Evolutionary conservation across 2,113 vertebrate species (phyloP).

Genomic region (Turdus rufiventris): DNA sequence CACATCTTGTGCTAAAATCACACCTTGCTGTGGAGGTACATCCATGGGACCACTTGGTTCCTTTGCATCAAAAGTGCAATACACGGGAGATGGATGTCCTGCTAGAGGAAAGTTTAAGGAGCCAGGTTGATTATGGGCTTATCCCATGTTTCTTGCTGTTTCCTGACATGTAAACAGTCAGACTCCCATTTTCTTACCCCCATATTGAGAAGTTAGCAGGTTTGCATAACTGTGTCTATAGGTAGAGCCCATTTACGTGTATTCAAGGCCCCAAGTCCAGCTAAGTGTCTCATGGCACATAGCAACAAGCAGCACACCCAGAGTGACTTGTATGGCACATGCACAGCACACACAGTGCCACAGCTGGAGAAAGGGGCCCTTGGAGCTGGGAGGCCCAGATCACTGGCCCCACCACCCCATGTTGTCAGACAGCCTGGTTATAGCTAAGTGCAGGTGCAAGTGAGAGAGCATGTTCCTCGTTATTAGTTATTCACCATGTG

Average conservation of each 20-base stretch:
- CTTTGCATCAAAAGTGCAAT: accelerated
- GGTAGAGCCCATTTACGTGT: neutral
- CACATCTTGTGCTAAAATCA: neutral
- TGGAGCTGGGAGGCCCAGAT: neutral
- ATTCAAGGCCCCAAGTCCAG: too few species aligned
- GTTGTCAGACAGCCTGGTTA: neutral
- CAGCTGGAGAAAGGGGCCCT: accelerated
- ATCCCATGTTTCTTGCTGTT: neutral
- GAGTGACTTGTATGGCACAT: neutral
- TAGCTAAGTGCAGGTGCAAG: constrained; percentile 14
- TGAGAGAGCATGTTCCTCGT: neutral
- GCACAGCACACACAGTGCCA: neutral
- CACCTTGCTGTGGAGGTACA: neutral
- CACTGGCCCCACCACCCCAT: neutral
- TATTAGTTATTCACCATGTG: constrained; percentile 60
- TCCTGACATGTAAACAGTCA: neutral
- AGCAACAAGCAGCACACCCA: neutral
- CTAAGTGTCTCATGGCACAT: neutral
- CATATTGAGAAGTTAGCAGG: neutral
- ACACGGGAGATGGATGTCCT: neutral
- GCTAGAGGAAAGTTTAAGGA: neutral
- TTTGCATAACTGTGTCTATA: neutral
- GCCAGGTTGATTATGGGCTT: neutral
- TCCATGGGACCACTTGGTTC: neutral
- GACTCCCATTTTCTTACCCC: neutral